Evolutionary conservation across 2,888 invertebrate species (phyloP), one percentile per base, ranked within the genome.

Genomic region (Biston betularia): DNA sequence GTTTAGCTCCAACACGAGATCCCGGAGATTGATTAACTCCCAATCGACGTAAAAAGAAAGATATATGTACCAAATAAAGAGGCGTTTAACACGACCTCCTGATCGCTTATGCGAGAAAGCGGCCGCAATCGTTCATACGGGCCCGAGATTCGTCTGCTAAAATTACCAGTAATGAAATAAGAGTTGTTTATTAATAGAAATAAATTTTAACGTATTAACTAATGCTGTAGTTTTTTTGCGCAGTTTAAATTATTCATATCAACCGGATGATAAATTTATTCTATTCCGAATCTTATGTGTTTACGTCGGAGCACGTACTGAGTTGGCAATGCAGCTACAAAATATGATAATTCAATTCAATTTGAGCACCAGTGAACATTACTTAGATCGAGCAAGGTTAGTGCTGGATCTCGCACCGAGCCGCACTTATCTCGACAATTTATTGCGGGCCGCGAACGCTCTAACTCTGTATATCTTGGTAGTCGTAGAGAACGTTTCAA

Each of bases 361-460:
- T 65, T 65, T 64, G 70, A 70, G 63, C 59, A 55, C 63, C 62
- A 48, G 64, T 71, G 70, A 67, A 72, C 68, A 72, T 70, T 61
- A 58, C 56, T 71, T 54, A 52, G 64, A 70, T 38, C 65, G 67
- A 60, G 65, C 73, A 76, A 74, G 74, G 76, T 72, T 63, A 63
- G 50, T 50, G 48, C 38, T 44, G 48, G 42, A 9, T n/a, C 24
- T 44, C 60, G 14, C 59, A 48, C 62, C 50, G 52, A 34, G 63
- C 40, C 44, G 44, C 58, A 38, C 52, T 63, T 60, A 58, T 63
- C 55, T 67, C 15, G 50, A 63, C 71, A 63, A 72, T 66, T 70
- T 70, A 70, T 65, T 68, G 57, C 63, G 34, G 54, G 55, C 67
- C 54, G 60, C 50, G 65, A 71, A 65, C 64, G 68, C 62, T 40